These are phyloP conservation scores for Calidris pugnax DNA, from an alignment of 2,113 vertebrate species.

Conservation along the genomic window DNA sequence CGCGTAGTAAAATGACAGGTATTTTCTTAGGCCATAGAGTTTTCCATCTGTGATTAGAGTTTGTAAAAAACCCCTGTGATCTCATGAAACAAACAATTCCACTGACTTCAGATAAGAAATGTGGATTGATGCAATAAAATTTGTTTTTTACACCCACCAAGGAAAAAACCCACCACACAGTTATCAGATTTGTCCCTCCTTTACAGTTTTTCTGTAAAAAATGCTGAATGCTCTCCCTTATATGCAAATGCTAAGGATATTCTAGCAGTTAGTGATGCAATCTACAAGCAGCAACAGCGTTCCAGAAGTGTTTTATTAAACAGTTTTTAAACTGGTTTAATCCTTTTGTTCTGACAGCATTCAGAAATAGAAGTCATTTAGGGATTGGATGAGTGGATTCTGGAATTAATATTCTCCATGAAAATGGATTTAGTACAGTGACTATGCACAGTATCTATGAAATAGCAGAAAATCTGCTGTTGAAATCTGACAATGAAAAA, in stretches of 20 bases:
- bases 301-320: not conserved
- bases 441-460: not conserved
- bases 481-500: not conserved
- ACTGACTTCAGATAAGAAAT: not conserved
- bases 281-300: not conserved
- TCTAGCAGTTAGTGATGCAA: not conserved
- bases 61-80: too few species aligned
- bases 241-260: not conserved
- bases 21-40: too few species aligned
- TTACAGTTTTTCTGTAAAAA: not conserved
- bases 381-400: rapidly evolving
- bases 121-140: not conserved
- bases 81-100: too few species aligned
- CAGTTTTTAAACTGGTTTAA: not conserved
- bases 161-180: not conserved
- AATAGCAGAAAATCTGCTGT: not conserved
- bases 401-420: not conserved
- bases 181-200: not conserved
- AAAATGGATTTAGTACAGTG: not conserved
- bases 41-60: too few species aligned
- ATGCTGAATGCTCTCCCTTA: not conserved
- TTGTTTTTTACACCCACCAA: not conserved
- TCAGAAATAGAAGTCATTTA: not conserved
- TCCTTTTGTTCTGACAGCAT: not conserved
- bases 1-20: too few species aligned